Percentiles rank a stretch among this genome's conserved stretches.
These are phyloP conservation scores for Todiramphus chloris DNA, from an alignment of 2,113 vertebrate species.

Conservation along the genomic window DNA sequence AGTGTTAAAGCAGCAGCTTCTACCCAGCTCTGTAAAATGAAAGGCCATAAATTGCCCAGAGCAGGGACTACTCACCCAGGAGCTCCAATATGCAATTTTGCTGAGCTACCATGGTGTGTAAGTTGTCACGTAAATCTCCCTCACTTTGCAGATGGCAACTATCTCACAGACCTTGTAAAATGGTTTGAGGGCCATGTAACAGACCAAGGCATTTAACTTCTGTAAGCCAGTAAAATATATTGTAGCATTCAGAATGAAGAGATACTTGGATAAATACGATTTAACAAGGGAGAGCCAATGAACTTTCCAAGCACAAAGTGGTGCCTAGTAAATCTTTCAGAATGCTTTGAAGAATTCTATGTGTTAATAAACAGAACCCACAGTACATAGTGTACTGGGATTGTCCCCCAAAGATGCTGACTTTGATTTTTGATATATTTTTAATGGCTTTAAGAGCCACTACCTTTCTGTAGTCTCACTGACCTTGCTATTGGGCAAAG, in stretches of 20 bases:
- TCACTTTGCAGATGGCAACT: neutral
- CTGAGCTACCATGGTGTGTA: accelerated
- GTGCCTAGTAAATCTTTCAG: neutral
- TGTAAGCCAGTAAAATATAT: neutral
- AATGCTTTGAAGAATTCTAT: neutral
- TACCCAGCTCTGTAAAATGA: neutral
- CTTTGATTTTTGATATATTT: neutral
- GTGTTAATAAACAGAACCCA: neutral
- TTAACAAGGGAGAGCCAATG: neutral
- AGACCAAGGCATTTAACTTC: neutral
- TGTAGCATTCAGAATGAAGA: neutral
- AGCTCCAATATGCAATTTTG: neutral
- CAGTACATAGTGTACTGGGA: accelerated
- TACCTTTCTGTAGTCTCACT: neutral
- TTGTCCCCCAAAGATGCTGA: neutral
- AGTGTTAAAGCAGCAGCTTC: neutral
- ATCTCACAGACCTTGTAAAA: neutral
- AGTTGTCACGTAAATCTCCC: neutral
- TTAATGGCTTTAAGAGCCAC: neutral
- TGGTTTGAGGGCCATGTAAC: neutral
- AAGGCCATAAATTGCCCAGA: neutral
- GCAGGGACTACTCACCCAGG: neutral
- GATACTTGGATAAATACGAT: neutral
- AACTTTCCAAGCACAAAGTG: neutral
- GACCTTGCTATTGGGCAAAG: neutral